phyloP scores from a whole-genome alignment of 53 echinoderm and acorn worm species.

The Paracentrotus lividus region DNA sequence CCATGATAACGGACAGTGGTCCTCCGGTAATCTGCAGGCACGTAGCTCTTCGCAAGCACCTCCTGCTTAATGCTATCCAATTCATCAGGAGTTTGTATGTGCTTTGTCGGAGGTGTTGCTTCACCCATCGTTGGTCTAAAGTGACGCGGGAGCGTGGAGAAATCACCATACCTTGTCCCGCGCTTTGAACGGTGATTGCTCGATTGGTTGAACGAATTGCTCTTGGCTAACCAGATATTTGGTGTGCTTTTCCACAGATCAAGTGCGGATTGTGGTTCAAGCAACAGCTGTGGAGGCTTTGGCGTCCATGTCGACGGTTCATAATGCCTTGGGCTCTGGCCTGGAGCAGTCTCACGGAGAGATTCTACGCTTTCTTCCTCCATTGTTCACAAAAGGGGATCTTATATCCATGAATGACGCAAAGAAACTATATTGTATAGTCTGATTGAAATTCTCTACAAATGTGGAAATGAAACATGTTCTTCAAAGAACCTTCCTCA shows the following conservation, averaged over 20 bases:
- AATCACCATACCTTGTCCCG: not conserved
- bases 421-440: not conserved
- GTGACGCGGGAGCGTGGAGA: constrained; percentile 47
- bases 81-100: not conserved
- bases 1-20: constrained; percentile 24
- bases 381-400: not conserved
- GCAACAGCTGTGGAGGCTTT: not conserved
- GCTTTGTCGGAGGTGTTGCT: not conserved
- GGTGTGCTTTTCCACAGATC: constrained; percentile 36
- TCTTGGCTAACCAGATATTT: not conserved
- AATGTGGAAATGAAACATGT: not conserved
- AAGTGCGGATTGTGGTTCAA: constrained; percentile 33
- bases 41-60: constrained; percentile 10
- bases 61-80: constrained; percentile 15
- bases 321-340: not conserved
- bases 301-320: constrained; percentile 31
- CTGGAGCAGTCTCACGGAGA: not conserved
- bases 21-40: constrained; percentile 57
- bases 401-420: not conserved
- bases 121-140: not conserved
- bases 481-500: not conserved
- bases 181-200: not conserved
- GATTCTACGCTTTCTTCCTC: constrained; percentile 5
- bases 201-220: not conserved
- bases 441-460: too few relatives aligned